A percentile compares a stretch with the other conserved stretches of the same genome.
Evolutionary conservation across 2,888 invertebrate genomes (phyloP).

Genomic region (Agrochola litura): DNA sequence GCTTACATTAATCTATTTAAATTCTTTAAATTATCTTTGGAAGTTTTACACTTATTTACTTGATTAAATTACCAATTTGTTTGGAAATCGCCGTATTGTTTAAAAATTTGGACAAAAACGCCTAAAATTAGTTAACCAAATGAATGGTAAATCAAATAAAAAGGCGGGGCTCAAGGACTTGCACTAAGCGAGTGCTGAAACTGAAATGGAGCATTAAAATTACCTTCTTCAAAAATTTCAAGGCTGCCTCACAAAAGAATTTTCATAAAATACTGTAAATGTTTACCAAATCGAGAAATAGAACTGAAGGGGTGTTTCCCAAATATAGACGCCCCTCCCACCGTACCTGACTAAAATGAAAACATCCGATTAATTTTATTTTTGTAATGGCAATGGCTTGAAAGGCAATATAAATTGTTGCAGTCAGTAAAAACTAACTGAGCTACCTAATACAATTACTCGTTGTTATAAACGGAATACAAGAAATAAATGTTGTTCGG

Average conservation of each 20-base stretch:
- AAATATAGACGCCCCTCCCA: slow-evolving; percentile 50
- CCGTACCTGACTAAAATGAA: slow-evolving; percentile 31
- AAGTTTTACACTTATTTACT: neutral
- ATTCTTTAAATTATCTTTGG: neutral
- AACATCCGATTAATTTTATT: slow-evolving; percentile 31
- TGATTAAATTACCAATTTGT: too few species aligned
- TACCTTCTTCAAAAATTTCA: slow-evolving; percentile 42
- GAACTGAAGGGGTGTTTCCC: slow-evolving; percentile 41
- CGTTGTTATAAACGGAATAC: slow-evolving; percentile 74
- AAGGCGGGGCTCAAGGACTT: slow-evolving; percentile 30
- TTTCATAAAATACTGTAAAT: slow-evolving; percentile 48
- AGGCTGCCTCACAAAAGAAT: slow-evolving; percentile 48
- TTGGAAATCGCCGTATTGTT: neutral
- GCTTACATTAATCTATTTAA: slow-evolving; percentile 14
- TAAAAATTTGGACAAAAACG: neutral
- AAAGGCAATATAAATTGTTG: slow-evolving; percentile 54
- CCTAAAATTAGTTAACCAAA: slow-evolving; percentile 13
- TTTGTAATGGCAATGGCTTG: slow-evolving; percentile 46
- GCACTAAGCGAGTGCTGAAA: slow-evolving; percentile 32
- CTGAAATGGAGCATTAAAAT: slow-evolving; percentile 46
- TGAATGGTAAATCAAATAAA: slow-evolving; percentile 29
- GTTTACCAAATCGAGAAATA: slow-evolving; percentile 51
- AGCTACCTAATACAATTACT: slow-evolving; percentile 69
- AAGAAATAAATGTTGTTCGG: slow-evolving; percentile 78
- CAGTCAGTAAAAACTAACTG: slow-evolving; percentile 67